Percentiles rank a stretch among this genome's conserved stretches.
These are phyloP conservation scores for Perca schrenkii DNA, from an alignment of 2,113 vertebrate genomes.

Conservation along the genomic window DNA sequence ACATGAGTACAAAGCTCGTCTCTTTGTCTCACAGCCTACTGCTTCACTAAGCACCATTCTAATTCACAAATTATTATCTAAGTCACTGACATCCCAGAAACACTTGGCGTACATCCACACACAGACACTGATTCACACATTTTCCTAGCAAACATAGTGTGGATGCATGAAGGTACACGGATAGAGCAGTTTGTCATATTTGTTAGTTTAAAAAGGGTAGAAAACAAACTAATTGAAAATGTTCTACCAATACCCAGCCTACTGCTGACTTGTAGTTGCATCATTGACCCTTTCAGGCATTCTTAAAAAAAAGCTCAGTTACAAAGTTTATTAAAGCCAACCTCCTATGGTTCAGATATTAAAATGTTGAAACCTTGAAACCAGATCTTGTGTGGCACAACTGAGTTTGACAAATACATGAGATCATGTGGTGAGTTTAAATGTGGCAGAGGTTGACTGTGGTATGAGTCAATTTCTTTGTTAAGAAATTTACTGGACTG, in stretches of 20 bases:
- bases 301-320: neutral
- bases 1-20: constrained; percentile 4
- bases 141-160: neutral
- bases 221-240: neutral
- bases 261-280: neutral
- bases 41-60: constrained; percentile 26
- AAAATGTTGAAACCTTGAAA: neutral
- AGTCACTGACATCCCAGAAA: constrained; percentile 43
- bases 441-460: constrained; percentile 14
- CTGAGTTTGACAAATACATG: constrained; percentile 7
- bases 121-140: constrained; percentile 22
- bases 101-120: neutral
- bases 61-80: constrained; percentile 49
- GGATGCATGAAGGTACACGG: neutral
- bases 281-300: neutral
- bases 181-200: neutral
- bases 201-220: neutral
- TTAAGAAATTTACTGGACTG: neutral
- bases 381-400: neutral
- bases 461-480: constrained; percentile 34
- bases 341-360: neutral
- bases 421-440: constrained; percentile 6
- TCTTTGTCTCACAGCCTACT: constrained; percentile 34
- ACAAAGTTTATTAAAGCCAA: neutral
- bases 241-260: neutral